phyloP scores from a whole-genome alignment of 1,140 invertebrate species.

The Cryptotermes secundus region DNA sequence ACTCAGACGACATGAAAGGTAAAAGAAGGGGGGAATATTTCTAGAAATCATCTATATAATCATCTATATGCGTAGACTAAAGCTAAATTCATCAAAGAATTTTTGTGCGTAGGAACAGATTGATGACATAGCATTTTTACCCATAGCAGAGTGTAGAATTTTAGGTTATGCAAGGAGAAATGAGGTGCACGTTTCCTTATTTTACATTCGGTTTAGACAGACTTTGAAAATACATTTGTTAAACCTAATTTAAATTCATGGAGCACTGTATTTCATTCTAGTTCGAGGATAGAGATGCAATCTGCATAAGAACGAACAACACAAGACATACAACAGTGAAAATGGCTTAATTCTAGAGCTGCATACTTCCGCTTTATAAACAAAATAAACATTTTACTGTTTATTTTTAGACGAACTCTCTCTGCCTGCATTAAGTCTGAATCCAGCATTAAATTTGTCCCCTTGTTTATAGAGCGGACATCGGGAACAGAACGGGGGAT shows the following conservation, averaged over 20 bases:
- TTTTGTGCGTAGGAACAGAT: too few species aligned
- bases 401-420: not conserved
- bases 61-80: too few species aligned
- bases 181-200: too few species aligned
- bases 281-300: not conserved
- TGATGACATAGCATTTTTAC: too few species aligned
- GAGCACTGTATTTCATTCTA: not conserved
- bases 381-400: not conserved
- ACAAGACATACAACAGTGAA: not conserved
- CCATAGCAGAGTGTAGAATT: too few species aligned
- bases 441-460: not conserved
- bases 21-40: too few species aligned
- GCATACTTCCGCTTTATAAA: not conserved
- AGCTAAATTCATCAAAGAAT: too few species aligned
- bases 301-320: not conserved
- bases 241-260: not conserved
- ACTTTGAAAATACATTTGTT: too few species aligned
- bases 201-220: too few species aligned
- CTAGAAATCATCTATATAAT: too few species aligned
- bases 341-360: conserved; percentile 5
- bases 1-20: too few species aligned
- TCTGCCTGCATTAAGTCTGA: not conserved
- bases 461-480: not conserved
- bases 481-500: not conserved
- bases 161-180: too few species aligned